Conservation (phyloP, 2,888 invertebrate species). For the Tiliacea citrago region DNA sequence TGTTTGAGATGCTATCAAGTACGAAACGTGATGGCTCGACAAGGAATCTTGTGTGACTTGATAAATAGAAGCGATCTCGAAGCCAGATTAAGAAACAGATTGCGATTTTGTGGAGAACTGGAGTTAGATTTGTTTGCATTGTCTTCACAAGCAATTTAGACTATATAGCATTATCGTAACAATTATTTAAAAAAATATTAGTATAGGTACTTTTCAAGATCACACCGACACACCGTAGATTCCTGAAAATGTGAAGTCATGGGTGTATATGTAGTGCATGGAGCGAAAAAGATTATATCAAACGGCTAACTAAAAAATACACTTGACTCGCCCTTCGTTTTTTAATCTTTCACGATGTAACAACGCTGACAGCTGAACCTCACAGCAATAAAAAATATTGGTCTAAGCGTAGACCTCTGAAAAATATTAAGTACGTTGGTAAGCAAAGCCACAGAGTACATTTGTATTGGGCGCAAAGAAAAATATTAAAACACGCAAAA, state of each 20-base stretch:
- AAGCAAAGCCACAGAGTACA: no score
- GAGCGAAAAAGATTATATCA: not conserved
- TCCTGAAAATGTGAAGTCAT: not conserved
- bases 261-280: not conserved
- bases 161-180: not conserved
- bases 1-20: constrained; percentile 74
- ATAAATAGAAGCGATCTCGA: constrained; percentile 24
- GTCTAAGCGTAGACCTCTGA: not conserved
- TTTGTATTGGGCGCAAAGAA: no score
- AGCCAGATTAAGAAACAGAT: constrained; percentile 22
- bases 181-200: no score
- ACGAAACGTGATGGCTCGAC: constrained; percentile 51
- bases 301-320: not conserved
- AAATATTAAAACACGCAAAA: not conserved
- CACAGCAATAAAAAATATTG: not conserved
- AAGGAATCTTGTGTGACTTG: constrained; percentile 46
- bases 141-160: not conserved
- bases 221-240: not conserved
- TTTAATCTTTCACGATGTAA: not conserved
- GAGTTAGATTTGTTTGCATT: not conserved
- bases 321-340: not conserved
- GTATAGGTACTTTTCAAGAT: not conserved
- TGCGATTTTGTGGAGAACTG: not conserved
- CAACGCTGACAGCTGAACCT: not conserved
- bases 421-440: no score